Conservation (phyloP, 2,888 invertebrate species). For the Pherbina coryleti region DNA sequence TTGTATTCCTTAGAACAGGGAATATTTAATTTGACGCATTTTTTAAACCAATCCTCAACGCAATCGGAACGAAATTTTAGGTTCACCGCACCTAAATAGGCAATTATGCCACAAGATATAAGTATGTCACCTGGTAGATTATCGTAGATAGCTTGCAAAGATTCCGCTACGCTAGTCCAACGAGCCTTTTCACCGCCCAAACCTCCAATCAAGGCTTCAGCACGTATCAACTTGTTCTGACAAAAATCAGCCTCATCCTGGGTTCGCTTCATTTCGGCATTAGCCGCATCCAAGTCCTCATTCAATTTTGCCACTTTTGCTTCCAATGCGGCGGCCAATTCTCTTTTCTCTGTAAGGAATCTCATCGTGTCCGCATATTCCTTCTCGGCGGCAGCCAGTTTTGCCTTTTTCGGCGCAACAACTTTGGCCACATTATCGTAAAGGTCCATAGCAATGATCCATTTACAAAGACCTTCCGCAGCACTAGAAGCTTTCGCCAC, state of each 20-base stretch:
- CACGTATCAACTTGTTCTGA: constrained; percentile 85
- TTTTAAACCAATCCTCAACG: constrained; percentile 80
- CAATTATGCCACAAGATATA: constrained; percentile 88
- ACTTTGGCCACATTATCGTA: constrained; percentile 88
- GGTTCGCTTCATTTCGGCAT: constrained; percentile 81
- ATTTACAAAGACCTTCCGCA: constrained; percentile 92
- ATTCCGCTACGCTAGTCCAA: constrained; percentile 84
- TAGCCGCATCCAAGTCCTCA: constrained; percentile 79
- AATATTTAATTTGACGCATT: constrained; percentile 77
- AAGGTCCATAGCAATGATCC: constrained; percentile 94
- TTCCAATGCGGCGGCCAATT: constrained; percentile 82
- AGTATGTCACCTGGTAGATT: constrained; percentile 91
- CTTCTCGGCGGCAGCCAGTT: constrained; percentile 82
- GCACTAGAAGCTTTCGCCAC: constrained; percentile 88
- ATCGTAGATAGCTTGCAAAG: constrained; percentile 81
- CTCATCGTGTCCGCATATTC: constrained; percentile 87
- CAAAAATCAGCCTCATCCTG: constrained; percentile 86
- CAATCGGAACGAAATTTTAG: constrained; percentile 75
- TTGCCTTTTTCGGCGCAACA: constrained; percentile 91
- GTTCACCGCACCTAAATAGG: constrained; percentile 90
- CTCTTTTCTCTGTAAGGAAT: constrained; percentile 85
- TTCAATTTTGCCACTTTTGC: constrained; percentile 80
- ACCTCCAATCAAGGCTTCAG: constrained; percentile 89
- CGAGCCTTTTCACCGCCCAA: constrained; percentile 89
- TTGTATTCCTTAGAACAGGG: constrained; percentile 83